Conservation (phyloP, 2,797 vertebrate genomes). For the Esox lucius region DNA sequence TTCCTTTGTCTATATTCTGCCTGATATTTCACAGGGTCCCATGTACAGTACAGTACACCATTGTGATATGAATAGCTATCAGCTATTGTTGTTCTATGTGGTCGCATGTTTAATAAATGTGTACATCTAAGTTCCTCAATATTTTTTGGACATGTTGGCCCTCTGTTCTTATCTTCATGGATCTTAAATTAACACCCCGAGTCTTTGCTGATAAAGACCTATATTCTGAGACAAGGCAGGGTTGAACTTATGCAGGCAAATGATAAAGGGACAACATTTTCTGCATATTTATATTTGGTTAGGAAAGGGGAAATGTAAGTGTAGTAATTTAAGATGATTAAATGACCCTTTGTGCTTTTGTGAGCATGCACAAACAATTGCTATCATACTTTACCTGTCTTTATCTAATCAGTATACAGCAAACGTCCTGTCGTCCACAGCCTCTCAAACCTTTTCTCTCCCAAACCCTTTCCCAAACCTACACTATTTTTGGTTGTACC, state of each 20-base stretch:
- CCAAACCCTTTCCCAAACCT: slow-evolving; percentile 45
- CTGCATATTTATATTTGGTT: background rate
- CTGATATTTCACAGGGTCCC: background rate
- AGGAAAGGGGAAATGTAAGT: background rate
- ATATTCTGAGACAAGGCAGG: background rate
- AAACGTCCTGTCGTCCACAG: slow-evolving; percentile 76
- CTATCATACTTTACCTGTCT: too few species aligned
- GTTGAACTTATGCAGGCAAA: background rate
- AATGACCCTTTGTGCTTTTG: too few species aligned
- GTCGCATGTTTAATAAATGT: background rate
- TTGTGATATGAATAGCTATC: background rate
- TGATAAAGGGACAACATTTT: background rate
- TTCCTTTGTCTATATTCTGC: background rate
- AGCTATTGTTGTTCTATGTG: background rate
- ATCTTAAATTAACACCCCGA: background rate
- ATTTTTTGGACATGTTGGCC: background rate
- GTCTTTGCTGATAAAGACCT: background rate
- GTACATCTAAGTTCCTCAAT: background rate
- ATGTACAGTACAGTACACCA: background rate
- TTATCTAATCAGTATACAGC: slow-evolving; percentile 17
- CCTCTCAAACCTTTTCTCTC: slow-evolving; percentile 76
- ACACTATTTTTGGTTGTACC: slow-evolving; percentile 36
- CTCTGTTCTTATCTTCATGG: background rate
- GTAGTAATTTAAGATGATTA: background rate
- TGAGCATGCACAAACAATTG: too few species aligned